Evolutionary conservation across 2,888 invertebrate species (phyloP).

Genomic region (Parascotia fuliginaria): DNA sequence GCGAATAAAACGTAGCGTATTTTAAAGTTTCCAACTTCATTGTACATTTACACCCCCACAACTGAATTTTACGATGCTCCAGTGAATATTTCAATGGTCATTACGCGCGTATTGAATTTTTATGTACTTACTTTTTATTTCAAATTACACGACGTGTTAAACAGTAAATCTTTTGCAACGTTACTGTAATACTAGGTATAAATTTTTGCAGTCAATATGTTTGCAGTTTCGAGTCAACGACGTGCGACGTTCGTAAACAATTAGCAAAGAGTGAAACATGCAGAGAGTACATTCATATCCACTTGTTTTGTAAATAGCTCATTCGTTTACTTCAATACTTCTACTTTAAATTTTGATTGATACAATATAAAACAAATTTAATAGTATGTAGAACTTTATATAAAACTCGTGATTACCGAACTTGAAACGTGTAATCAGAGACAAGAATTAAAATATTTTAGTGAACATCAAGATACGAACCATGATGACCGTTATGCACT

Average conservation of each 20-base stretch:
- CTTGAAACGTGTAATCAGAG: background rate
- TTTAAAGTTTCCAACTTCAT: constrained; percentile 51
- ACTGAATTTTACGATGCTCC: constrained; percentile 58
- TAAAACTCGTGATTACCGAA: background rate
- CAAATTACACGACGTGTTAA: constrained; percentile 38
- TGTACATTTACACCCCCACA: constrained; percentile 61
- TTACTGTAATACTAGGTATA: constrained; percentile 28
- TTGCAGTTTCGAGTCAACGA: constrained; percentile 16
- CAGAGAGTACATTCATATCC: background rate
- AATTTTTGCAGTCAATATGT: constrained; percentile 24
- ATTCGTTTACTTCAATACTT: background rate
- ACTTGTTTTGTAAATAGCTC: background rate
- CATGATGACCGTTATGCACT: constrained; percentile 17
- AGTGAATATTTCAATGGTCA: constrained; percentile 49
- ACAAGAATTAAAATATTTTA: background rate
- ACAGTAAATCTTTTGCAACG: constrained; percentile 35
- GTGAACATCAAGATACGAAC: constrained; percentile 5
- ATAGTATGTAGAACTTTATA: background rate
- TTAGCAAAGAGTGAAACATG: background rate
- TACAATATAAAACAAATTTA: no score
- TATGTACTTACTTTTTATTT: constrained; percentile 48
- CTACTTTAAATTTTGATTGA: no score
- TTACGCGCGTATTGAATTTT: constrained; percentile 48
- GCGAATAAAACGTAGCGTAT: constrained; percentile 48
- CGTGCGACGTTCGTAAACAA: no score